Evolutionary conservation across 2,888 invertebrate genomes (phyloP).

Genomic region (Ypsolopha sequella): DNA sequence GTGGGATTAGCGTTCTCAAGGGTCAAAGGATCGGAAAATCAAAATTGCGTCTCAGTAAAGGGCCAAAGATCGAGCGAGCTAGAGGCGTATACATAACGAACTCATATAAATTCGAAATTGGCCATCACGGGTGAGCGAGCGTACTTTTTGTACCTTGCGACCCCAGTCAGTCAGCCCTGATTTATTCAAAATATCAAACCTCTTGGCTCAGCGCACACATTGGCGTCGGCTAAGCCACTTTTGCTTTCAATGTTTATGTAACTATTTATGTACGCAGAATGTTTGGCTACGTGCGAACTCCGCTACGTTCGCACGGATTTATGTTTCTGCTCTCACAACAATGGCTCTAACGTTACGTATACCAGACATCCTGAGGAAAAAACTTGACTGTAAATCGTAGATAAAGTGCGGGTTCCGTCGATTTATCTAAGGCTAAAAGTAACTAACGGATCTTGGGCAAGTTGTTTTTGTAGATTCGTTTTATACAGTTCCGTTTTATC

Average conservation of each 20-base stretch:
- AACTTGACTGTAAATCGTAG: too few relatives aligned
- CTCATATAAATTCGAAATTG: slow-evolving; percentile 46
- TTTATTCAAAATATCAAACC: slow-evolving; percentile 41
- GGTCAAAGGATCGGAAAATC: slow-evolving; percentile 25
- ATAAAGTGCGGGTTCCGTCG: too few relatives aligned
- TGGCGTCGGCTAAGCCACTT: slow-evolving; percentile 24
- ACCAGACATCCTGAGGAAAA: too few relatives aligned
- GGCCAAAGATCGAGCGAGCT: slow-evolving; percentile 1
- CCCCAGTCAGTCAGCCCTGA: slow-evolving; percentile 26
- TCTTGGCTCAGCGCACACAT: slow-evolving; percentile 20
- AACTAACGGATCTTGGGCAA: too few relatives aligned
- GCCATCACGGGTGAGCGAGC: slow-evolving; percentile 18
- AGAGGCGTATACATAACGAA: slow-evolving; percentile 24
- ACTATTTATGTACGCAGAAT: slow-evolving; percentile 6
- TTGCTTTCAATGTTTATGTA: slow-evolving; percentile 23
- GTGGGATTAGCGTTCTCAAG: slow-evolving; percentile 17
- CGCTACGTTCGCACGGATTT: background rate
- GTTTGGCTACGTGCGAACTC: background rate
- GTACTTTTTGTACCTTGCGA: slow-evolving; percentile 27
- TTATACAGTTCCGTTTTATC: too few relatives aligned
- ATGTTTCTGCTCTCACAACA: background rate
- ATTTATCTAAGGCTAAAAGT: too few relatives aligned
- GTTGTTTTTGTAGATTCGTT: too few relatives aligned
- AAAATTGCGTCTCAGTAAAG: slow-evolving; percentile 21
- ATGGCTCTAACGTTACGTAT: too few relatives aligned